Evolutionary conservation across 1,140 invertebrate genomes (phyloP), one percentile per base, ranked within the genome.

Genomic region (Anthonomus grandis): DNA sequence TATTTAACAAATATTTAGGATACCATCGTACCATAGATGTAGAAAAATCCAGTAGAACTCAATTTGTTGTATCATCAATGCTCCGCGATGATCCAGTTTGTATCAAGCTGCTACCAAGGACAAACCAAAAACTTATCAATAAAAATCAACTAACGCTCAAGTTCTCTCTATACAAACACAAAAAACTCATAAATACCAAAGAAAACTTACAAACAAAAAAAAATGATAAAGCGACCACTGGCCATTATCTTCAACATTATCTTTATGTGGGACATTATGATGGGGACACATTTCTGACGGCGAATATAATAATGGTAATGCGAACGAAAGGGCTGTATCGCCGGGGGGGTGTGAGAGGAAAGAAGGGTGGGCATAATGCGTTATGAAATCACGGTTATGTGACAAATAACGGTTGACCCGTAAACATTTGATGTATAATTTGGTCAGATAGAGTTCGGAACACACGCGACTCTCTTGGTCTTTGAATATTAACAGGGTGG

Each of bases 391-490:
- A 67, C 64, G 67, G 65, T 62, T 65, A 66, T 67, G 59, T 67
- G 65, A 67, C 65, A 67, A 67, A 67, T 64, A 68, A 66, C 66
- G 59, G 66, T 66, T 68, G 66, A 68, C 66, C 66, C 66, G 61
- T 66, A 66, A 68, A 68, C 64, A 68, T 59, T 64, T 39, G 55
- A 63, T 66, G 64, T 68, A 66, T 68, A 68, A 68, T 68, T 68
- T 68, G 66, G 51, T 67, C 56, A 64, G 64, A 62, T 68, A 65
- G 59, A 64, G 57, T 41, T 53, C 62, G 60, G 53, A 46, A 4
- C n/a, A 47, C 53, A 65, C 55, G 61, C 50, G 50, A 59, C 49
- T 45, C 22, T 12, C n/a, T 22, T 37, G 39, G 39, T 13, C 31
- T 58, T 25, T 45, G 34, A n/a, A 51, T 50, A 19, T 57, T 41